Evolutionary conservation across 2,797 vertebrate species (phyloP), one percentile per base, ranked within the genome.

Genomic region (Hydrolagus colliei): DNA sequence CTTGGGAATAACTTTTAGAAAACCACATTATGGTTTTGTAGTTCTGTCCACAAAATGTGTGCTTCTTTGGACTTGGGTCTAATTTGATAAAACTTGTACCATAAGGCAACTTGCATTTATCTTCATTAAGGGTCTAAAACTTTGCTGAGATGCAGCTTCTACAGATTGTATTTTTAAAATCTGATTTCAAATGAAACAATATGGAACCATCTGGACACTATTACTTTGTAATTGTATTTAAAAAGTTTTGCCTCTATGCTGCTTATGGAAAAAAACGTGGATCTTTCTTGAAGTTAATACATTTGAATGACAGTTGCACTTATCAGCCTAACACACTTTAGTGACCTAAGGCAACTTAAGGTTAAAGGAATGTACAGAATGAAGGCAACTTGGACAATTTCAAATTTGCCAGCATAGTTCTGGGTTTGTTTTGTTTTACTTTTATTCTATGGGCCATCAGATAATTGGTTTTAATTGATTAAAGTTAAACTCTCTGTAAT

Each of bases 361-460:
- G 32, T 82, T 82, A 27, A 65, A 27, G 65, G 12, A 41, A 5
- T 84, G 9, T 68, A 35, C 16, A 84, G 63, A 67, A 10, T 68
- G 41, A 71, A 67, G 16, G 12, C 63, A 71, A 5, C 1, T n/a
- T 71, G 32, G 79, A 20, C 41, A 1, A 84, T 84, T 71, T 84
- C 5, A 84, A 52, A 41, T 84, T 9, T 18, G 12, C 9, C 14
- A 20, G 22, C 27, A 18, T 63, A 35, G 27, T 35, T 20, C 18
- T 35, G 63, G 65, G 18, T n/a, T 84, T 84, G 32, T 11, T 71
- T 71, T 84, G 41, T 71, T 84, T 52, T 18, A 84, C 14, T 67
- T 4, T 20, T 84, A 32, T 12, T 71, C 9, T 84, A 11, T 82
- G 35, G 18, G 79, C 35, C 41, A 9, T 18, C 9, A 35, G 27